Base-by-base conservation (phyloP, 2,888 invertebrate genomes). In the Caenorhabditis imperialis region DNA sequence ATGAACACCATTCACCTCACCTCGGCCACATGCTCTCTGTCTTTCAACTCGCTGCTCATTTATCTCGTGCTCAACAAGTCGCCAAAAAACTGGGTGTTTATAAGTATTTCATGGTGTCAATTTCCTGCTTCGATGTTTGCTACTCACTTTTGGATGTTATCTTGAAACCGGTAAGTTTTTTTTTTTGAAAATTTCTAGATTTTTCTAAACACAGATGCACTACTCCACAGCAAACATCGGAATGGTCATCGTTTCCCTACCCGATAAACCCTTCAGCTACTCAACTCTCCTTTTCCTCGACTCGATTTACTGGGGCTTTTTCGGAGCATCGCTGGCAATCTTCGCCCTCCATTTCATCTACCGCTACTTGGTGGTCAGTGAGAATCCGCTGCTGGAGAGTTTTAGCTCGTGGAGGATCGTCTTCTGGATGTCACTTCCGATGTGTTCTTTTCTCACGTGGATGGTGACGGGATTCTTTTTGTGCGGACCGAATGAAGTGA, bases 331-430 rank as follows among this genome's bases (percentile, higher is more conserved):
- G 3, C 45, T 63, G 45, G 54, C 45, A 2, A 22, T 54, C 10
- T 47, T 63, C 23, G 45, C 22, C 8, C 25, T 63, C 5, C 63
- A 63, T 18, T 63, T 53, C 23, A 30, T 54, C 14, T 63, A 63
- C 23, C 53, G 63, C 1, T 63, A 54, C 20, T 22, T 63, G 10
- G 54, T 54, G 6, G 37, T 54, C 20, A 45, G 25, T 12, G 47
- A 47, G 12, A 42, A 38, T 22, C 5, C 12, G n/a, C 12, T 14
- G 1, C 42, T 51, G 3, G n/a, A 5, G 7, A 33, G 27, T 16
- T 38, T 50, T 20, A 37, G 27, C 0, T 38, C 38, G 1, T 50
- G 48, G 60, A 33, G 30, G 14, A 33, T 51, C 6, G 1, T 61
- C 5, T 6, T 30, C 14, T 61, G 51, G 61, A 18, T 61, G 5